A percentile compares a stretch with the other conserved stretches of the same genome.
phyloP scores from a whole-genome alignment of 2,888 invertebrate species.

The Bibio marci region DNA sequence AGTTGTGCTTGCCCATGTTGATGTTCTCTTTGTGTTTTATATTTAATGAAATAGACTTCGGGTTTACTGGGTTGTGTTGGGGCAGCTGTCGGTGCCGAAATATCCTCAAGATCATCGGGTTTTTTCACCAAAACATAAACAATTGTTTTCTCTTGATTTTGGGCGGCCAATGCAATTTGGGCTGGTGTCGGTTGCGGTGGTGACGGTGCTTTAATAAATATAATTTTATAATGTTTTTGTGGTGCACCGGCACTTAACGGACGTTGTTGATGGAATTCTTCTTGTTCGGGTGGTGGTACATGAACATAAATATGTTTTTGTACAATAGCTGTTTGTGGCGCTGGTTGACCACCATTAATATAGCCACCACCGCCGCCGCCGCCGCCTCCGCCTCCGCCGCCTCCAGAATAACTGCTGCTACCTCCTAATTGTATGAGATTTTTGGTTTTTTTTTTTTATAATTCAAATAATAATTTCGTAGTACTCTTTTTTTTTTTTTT shows the following conservation, averaged over 20 bases:
- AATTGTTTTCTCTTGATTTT: conserved; percentile 31
- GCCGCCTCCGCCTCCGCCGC: too few relatives aligned
- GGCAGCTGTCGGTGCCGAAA: conserved; percentile 33
- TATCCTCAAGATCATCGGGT: conserved; percentile 40
- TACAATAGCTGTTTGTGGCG: conserved; percentile 37
- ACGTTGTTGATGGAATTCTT: conserved; percentile 45
- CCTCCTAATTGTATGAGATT: too few relatives aligned
- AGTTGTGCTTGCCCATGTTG: too few relatives aligned
- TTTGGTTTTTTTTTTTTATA: too few relatives aligned
- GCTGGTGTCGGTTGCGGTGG: conserved; percentile 59
- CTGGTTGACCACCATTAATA: too few relatives aligned
- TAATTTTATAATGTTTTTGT: conserved; percentile 71
- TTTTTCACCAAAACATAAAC: conserved; percentile 71
- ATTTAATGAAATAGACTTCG: conserved; percentile 71
- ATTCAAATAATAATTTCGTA: too few relatives aligned
- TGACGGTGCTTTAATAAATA: conserved; percentile 71
- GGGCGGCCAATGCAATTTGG: conserved; percentile 6
- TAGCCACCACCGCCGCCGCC: too few relatives aligned
- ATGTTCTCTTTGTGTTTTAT: conserved; percentile 60
- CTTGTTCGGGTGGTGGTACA: conserved; percentile 66
- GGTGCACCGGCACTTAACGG: conserved; percentile 35
- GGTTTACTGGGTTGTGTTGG: conserved; percentile 66
- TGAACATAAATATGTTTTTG: conserved; percentile 73
- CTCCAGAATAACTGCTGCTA: too few relatives aligned
- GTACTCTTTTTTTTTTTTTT: too few relatives aligned